Percentiles rank a stretch among this genome's conserved stretches.
These are phyloP conservation scores for Amphiprion clarkii DNA, from an alignment of 2,797 vertebrate species.

Conservation along the genomic window DNA sequence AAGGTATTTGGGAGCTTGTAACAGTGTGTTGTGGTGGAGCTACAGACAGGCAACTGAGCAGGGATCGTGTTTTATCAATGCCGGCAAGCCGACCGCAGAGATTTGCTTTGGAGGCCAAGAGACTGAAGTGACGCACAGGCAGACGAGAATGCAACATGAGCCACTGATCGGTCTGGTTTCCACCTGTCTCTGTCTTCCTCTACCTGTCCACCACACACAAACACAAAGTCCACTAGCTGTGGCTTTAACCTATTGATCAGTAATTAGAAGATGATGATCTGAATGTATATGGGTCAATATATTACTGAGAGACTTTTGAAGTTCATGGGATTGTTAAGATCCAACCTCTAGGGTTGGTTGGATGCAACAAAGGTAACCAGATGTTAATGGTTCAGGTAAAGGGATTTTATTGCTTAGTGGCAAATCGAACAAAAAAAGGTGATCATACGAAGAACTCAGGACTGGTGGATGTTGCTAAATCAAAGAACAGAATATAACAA, in stretches of 20 bases:
- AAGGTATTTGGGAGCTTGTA: constrained; percentile 68
- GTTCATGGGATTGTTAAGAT: no score
- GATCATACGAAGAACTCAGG: no score
- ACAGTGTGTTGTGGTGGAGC: constrained; percentile 39
- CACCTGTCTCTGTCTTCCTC: neutral
- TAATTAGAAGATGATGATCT: no score
- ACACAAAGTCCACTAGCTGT: neutral
- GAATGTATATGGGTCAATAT: no score
- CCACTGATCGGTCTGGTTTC: constrained; percentile 1
- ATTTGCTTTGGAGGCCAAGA: constrained; percentile 49
- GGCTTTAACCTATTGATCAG: neutral
- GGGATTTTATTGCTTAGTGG: no score
- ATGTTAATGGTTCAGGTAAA: no score
- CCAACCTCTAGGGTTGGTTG: no score
- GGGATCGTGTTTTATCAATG: constrained; percentile 73
- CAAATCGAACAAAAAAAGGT: no score
- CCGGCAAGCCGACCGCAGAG: constrained; percentile 42
- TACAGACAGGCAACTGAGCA: constrained; percentile 38
- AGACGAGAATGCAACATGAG: constrained; percentile 24
- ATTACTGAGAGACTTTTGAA: no score
- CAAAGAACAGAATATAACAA: no score
- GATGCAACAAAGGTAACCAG: no score
- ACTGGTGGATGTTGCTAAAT: no score
- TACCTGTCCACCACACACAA: neutral
- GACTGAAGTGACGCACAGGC: constrained; percentile 22